Percentiles rank a stretch among this genome's conserved stretches.
These are phyloP conservation scores for Arge pagana DNA, from an alignment of 2,888 invertebrate species.

Conservation along the genomic window DNA sequence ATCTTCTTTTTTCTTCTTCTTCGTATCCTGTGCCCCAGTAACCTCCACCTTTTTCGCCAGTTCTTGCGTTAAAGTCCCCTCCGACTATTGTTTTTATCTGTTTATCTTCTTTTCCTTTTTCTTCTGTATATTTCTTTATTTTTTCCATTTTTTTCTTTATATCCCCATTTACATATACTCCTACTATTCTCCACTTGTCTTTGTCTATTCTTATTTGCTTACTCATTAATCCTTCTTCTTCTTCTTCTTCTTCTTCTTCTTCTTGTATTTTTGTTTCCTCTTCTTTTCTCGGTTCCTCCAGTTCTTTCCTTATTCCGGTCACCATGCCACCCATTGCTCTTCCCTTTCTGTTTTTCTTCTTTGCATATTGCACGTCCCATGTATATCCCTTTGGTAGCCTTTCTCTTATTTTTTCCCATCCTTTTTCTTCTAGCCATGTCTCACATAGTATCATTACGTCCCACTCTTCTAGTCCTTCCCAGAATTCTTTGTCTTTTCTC, in stretches of 20 bases:
- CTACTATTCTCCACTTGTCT: not conserved
- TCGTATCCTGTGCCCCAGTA: conserved; percentile 4
- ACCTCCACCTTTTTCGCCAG: not conserved
- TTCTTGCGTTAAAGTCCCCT: conserved; percentile 25
- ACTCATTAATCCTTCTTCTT: not conserved
- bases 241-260: not conserved
- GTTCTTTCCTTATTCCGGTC: not conserved
- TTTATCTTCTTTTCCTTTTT: not conserved
- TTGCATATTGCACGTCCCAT: not conserved
- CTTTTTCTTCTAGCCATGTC: conserved; percentile 7
- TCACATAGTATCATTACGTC: not conserved
- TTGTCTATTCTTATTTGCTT: not conserved
- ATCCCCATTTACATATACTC: not conserved
- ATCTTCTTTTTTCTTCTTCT: conserved; percentile 5
- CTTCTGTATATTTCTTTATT: not conserved
- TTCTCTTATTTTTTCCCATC: not conserved
- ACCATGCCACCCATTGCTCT: not conserved
- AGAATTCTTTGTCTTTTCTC: conserved; percentile 3
- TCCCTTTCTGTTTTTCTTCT: not conserved
- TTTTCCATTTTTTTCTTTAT: not conserved
- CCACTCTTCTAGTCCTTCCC: conserved; percentile 2
- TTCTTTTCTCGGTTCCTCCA: not conserved
- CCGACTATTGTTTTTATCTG: not conserved
- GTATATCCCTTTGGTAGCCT: not conserved
- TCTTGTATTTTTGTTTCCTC: not conserved